Base-by-base conservation (phyloP, 2,797 vertebrate genomes). In the Malurus splendens region DNA sequence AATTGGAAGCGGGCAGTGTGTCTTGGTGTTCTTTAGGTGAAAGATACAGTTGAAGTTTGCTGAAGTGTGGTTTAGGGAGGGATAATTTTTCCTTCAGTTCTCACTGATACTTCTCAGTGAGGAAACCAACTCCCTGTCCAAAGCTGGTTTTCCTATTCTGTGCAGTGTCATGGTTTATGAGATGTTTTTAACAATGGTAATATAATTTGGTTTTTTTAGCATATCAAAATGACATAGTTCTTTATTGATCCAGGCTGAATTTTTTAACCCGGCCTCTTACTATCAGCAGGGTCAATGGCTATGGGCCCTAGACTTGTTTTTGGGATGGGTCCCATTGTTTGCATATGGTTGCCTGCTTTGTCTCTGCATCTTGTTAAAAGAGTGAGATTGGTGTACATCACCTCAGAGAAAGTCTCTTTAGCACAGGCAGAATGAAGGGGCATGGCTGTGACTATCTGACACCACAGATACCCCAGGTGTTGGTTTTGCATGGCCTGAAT, bases 401-500 rank as follows among this genome's bases (percentile, higher is more conserved):
- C 23, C 38, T 39, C 39, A 17, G 20, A 71, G 30, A 24, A 62
- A 41, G 30, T 39, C 47, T 74, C 54, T 71, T 66, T 13, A 60
- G 30, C 32, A 38, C 9, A 47, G 44, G 39, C 20, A 61, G 42
- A 75, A 60, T 1, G 7, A 71, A 68, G 59, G 44, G 27, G 2
- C 3, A 6, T 23, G 14, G 22, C 24, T 50, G 25, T 74, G 47
- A 33, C 27, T 25, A 14, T 6, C 7, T 33, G 55, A 12, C 28
- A 36, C 18, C 19, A 41, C 44, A 55, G 45, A 41, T 1, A 3
- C 24, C 22, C 11, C 47, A 39, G 5, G 15, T 12, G 15, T 6
- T 32, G 28, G 6, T 27, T 70, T 45, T 52, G 18, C 28, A 38
- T 0, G 2, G 23, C 10, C 47, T 54, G 39, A 1, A 1, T 8